These are phyloP conservation scores for Probaryconus sp. DNA, from an alignment of 1,140 invertebrate species.

Conservation along the genomic window DNA sequence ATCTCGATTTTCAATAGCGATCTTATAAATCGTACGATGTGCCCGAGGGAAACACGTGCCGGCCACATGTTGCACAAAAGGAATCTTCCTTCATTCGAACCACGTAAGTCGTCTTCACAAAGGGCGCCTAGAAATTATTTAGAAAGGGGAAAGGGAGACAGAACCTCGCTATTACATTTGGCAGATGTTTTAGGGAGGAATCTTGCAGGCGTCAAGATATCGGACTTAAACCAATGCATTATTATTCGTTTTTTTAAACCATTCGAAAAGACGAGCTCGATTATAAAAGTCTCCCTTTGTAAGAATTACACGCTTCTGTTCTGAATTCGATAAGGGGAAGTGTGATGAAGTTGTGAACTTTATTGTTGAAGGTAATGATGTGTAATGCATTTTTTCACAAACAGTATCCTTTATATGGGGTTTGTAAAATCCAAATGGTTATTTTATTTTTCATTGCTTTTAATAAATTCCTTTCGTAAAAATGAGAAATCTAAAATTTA, in stretches of 20 bases:
- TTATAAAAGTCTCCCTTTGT: conserved; percentile 3
- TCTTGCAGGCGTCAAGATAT: conserved; percentile 53
- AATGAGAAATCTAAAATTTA: no score
- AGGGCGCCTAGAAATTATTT: conserved; percentile 63
- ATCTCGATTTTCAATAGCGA: conserved; percentile 55
- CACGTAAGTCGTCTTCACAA: conserved; percentile 69
- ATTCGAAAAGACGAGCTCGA: no score
- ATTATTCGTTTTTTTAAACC: not conserved
- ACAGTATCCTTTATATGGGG: no score
- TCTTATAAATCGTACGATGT: conserved; percentile 67
- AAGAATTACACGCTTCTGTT: no score
- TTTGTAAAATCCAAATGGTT: no score
- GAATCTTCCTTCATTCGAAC: conserved; percentile 69
- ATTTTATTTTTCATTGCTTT: no score
- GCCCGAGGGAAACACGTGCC: conserved; percentile 75
- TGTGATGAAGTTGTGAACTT: no score
- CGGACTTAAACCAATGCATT: not conserved
- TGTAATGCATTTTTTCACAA: no score
- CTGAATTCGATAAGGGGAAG: no score
- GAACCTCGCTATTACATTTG: conserved; percentile 30
- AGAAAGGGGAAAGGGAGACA: conserved; percentile 12
- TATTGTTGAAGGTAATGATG: no score
- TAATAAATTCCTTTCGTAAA: no score
- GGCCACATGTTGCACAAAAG: conserved; percentile 77
- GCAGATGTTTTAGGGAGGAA: conserved; percentile 66